phyloP scores from a whole-genome alignment of 2,797 vertebrate genomes.

The Lithobates sylvaticus region DNA sequence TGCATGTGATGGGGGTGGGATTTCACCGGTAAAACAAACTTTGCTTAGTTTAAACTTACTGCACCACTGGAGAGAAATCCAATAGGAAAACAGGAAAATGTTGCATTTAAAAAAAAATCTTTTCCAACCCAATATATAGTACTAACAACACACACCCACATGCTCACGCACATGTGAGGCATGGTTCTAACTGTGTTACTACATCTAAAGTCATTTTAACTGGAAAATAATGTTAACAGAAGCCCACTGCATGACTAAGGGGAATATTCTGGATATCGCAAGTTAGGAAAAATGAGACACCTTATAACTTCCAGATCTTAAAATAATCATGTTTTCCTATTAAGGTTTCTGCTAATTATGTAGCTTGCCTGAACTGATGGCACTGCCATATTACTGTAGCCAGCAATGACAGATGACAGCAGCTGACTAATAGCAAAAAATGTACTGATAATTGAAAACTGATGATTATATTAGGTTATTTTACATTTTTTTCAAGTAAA shows the following conservation, averaged over 20 bases:
- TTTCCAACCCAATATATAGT: too few species aligned
- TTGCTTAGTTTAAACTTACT: too few species aligned
- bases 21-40: too few species aligned
- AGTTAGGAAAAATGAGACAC: conserved; percentile 7
- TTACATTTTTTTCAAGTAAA: conserved; percentile 24
- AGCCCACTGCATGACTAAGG: conserved; percentile 15
- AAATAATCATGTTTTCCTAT: conserved; percentile 54
- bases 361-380: conserved; percentile 26
- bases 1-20: too few species aligned
- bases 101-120: too few species aligned
- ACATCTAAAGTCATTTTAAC: background rate
- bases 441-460: conserved; percentile 51
- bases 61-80: too few species aligned
- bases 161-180: too few species aligned
- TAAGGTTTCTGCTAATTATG: conserved; percentile 37
- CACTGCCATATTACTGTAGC: conserved; percentile 23
- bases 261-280: conserved; percentile 2
- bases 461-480: conserved; percentile 44
- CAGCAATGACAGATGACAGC: conserved; percentile 55
- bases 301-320: conserved; percentile 14
- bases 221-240: background rate
- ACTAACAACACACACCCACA: too few species aligned
- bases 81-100: too few species aligned
- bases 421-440: conserved; percentile 50
- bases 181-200: background rate